Base-by-base conservation (phyloP, 2,797 vertebrate genomes). In the Darevskia mixta region DNA sequence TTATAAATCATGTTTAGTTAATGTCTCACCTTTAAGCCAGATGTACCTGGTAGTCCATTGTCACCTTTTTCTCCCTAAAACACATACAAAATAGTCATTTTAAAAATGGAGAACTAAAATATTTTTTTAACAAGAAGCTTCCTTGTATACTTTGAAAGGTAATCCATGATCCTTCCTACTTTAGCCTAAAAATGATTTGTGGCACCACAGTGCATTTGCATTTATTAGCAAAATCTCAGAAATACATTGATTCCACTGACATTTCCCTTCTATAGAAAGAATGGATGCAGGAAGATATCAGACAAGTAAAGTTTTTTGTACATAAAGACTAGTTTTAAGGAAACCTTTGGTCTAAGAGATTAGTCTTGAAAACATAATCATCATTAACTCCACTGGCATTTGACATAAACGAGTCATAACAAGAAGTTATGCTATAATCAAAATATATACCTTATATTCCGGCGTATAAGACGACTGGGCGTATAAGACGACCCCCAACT, bases 51-150 rank as follows among this genome's bases (percentile, higher is more conserved):
- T 83, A 89, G 61, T 76, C 97, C 98, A 2, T 69, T 72, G n/a
- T 85, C 88, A 55, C 98, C 97, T 45, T 96, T 94, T 72, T 96
- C 95, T 88, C 97, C 97, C 97, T 97, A 41, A 86, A 93, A 94
- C 0, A 35, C 55, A 94, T 67, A 73, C 8, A 92, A 13, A 83
- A 10, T 4, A 27, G 3, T 66, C 25, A 35, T 55, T 29, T 82
- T 72, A 18, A 17, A 77, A 11, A n/a, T 13, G 66, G 35, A 43
- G 27, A 43, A 15, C 27, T 35, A 45, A 67, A 77, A 45, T 66
- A 55, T 15, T 18, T 9, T 91, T 92, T 4, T 81, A 91, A 85
- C 2, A 11, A 2, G 0, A 27, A 10, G 27, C 3, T 41, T 81
- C 27, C 20, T 76, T 69, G 77, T 3, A 45, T 67, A 73, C 90